Base-by-base conservation (phyloP, 2,113 vertebrate genomes). In the Cololabis saira region DNA sequence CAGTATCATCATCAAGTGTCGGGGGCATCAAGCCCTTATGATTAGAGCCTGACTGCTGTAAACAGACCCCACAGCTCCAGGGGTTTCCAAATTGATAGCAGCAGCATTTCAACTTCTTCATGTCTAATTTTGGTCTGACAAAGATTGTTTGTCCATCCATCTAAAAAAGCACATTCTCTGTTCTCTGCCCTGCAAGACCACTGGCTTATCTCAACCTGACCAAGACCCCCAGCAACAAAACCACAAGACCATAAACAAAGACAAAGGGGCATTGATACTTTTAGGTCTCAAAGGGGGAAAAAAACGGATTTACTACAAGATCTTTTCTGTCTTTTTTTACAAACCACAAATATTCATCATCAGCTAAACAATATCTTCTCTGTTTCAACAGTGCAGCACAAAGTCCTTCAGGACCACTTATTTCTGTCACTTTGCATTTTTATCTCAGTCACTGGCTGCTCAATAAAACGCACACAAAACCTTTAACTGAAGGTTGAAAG, bases 31-130 rank as follows among this genome's bases (percentile, higher is more conserved):
- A 67, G 61, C 11, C 49, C 72, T 58, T 62, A 72, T 83, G 86
- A 82, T 76, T 18, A 43, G 18, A 76, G 63, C 52, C 76, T 70
- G 72, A 72, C 57, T 64, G 8, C n/a, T 51, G 17, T 17, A 44
- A 19, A 75, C 9, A 77, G 72, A 80, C 64, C 67, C 50, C 83
- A 68, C 67, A 82, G 41, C 78, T 76, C 61, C 0, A 10, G 56
- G 73, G 48, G 61, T 40, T 18, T 59, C 37, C 56, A 80, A 12
- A 1, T 62, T 52, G 30, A 64, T 3, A 19, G 9, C 2, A 78
- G 42, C 41, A 22, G 49, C 61, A 55, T 42, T 33, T 63, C 24
- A 24, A 7, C 22, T 21, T 50, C 42, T 65, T 19, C 27, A 48
- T 40, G 74, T 61, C 63, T 27, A 42, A 12, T 9, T 60, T 19